Evolutionary conservation across 2,888 invertebrate genomes (phyloP).

Genomic region (Nebria brevicollis): DNA sequence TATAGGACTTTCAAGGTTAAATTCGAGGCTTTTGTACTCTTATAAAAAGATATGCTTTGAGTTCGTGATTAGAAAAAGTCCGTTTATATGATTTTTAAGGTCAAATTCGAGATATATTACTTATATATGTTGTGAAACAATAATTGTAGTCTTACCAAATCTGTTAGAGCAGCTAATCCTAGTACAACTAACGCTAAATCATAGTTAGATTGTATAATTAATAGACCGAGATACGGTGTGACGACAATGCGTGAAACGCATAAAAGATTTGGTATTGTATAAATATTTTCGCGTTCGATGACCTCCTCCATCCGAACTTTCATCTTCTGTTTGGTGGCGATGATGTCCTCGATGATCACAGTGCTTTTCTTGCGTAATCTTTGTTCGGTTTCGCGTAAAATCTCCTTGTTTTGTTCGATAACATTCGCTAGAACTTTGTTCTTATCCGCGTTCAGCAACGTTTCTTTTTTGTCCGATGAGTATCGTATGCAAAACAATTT

Average conservation of each 20-base stretch:
- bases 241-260: conserved; percentile 86
- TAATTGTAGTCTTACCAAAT: conserved; percentile 72
- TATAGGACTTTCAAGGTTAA: too few species aligned
- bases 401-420: conserved; percentile 71
- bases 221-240: conserved; percentile 89
- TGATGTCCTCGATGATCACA: conserved; percentile 75
- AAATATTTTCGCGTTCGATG: conserved; percentile 87
- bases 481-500: neutral
- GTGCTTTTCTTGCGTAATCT: conserved; percentile 70
- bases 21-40: too few species aligned
- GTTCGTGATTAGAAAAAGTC: too few species aligned
- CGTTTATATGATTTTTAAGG: too few species aligned
- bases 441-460: conserved; percentile 31
- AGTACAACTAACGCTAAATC: conserved; percentile 83
- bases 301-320: conserved; percentile 79
- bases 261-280: conserved; percentile 92
- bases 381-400: conserved; percentile 69
- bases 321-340: conserved; percentile 76
- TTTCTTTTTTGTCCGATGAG: conserved; percentile 34
- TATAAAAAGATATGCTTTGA: too few species aligned
- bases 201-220: conserved; percentile 85
- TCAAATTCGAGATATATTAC: too few species aligned
- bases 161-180: conserved; percentile 88
- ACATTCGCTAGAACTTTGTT: conserved; percentile 66
- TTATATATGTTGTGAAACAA: too few species aligned